Evolutionary conservation across 92 coral and sea anemone species (phyloP), one percentile per base, ranked within the genome.

Genomic region (Bergia puertoricense): DNA sequence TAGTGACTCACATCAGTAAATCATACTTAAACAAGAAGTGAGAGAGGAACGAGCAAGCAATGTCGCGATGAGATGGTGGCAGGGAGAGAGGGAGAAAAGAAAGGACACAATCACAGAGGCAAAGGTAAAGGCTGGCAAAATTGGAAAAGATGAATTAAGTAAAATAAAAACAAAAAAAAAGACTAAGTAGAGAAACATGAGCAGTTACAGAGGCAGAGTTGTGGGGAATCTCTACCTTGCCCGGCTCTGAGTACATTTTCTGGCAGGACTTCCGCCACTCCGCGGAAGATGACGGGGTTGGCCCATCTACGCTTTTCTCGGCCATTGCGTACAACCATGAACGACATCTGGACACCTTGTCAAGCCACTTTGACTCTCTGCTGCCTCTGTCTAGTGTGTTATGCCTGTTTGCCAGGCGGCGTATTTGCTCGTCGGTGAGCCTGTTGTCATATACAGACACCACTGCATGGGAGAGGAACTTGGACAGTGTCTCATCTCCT

Each of bases 191-290:
- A 69, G 37, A 15, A 6, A 14, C 13, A 5, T 23, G 74, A 69
- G 13, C 36, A 69, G 74, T 69, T 69, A 56, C 16, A 56, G 16
- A 0, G 9, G 65, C 9, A 56, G 16, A 16, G 65, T 16, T 56
- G 74, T 14, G n/a, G 13, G 81, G 14, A 40, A 79, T 79, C 4
- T 66, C 18, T 86, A 86, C 89, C 83, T 86, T 86, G 39, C 65
- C 89, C 0, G 83, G 54, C 51, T 45, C 20, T 16, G 66, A 44
- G 15, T 77, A 86, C 77, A 86, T 62, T n/a, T 9, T 59, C n/a
- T 86, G 89, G 84, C 89, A 86, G 0, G 89, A 86, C n/a, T 62
- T 77, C 45, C 85, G 57, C 89, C 89, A 86, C 76, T 86, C 84
- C 69, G 40, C 2, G 18, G 89, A 30, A 0, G 77, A 77, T 22